A percentile compares a stretch with the other conserved stretches of the same genome.
Conservation (phyloP, 2,888 invertebrate genomes). For the Herminia tarsipennalis region DNA sequence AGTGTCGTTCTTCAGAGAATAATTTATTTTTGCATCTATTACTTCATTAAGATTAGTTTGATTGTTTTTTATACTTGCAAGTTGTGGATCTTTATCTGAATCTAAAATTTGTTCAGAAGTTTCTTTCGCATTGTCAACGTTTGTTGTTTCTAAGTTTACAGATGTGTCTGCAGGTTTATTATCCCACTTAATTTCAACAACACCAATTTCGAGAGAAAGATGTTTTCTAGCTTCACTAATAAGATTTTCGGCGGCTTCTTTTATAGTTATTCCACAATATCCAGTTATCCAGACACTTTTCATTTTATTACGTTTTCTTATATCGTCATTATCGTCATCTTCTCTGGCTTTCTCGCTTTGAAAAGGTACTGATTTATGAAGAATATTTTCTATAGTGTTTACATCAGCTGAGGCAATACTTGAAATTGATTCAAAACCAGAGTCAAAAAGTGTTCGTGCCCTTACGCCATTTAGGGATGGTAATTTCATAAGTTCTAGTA, state of each 20-base stretch:
- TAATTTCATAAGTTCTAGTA: constrained; percentile 95
- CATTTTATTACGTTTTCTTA: constrained; percentile 88
- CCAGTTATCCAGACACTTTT: constrained; percentile 93
- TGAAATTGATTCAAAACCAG: constrained; percentile 91
- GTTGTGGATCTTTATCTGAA: not conserved
- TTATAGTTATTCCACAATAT: constrained; percentile 91
- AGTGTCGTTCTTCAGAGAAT: too few relatives aligned
- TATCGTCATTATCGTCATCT: constrained; percentile 88
- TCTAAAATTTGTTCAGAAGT: not conserved
- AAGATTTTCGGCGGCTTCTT: constrained; percentile 92
- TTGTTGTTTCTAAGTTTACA: constrained; percentile 9
- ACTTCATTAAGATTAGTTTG: not conserved
- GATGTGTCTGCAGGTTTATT: constrained; percentile 38
- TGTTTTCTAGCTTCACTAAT: constrained; percentile 91
- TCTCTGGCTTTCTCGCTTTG: constrained; percentile 92
- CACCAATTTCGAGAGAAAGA: constrained; percentile 90
- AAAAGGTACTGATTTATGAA: constrained; percentile 93
- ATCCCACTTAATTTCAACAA: constrained; percentile 89
- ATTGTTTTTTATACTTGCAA: not conserved
- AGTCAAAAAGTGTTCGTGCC: constrained; percentile 93
- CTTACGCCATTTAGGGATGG: constrained; percentile 93
- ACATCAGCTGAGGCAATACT: constrained; percentile 91
- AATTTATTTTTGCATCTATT: not conserved
- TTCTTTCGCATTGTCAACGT: constrained; percentile 1
- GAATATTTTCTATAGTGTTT: constrained; percentile 89